Percentiles rank a stretch among this genome's conserved stretches.
Evolutionary conservation across 2,113 vertebrate species (phyloP).

Genomic region (Zonotrichia leucophrys): DNA sequence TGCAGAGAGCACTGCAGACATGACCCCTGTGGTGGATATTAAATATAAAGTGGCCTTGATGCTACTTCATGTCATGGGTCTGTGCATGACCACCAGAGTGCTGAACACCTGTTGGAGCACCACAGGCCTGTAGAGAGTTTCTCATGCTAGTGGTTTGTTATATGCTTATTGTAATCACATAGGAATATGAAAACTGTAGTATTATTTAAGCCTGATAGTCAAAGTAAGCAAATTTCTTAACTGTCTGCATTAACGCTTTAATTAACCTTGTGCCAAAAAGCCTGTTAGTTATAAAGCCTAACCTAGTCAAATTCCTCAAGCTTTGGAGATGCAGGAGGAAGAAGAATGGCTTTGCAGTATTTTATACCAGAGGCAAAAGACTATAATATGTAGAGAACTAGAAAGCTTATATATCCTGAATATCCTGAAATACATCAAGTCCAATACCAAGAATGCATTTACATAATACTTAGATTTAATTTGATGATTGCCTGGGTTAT

Average conservation of each 20-base stretch:
- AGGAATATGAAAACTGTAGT: not conserved
- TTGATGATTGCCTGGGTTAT: not conserved
- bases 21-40: not conserved
- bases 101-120: not conserved
- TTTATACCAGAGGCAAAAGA: not conserved
- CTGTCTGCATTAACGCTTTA: not conserved
- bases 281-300: not conserved
- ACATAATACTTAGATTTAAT: constrained; percentile 22
- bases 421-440: not conserved
- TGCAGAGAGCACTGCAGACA: not conserved
- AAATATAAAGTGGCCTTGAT: not conserved
- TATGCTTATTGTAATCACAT: not conserved
- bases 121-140: not conserved
- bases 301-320: not conserved
- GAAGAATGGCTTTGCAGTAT: not conserved
- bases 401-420: not conserved
- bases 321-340: not conserved
- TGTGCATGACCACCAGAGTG: not conserved
- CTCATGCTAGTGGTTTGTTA: not conserved
- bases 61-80: not conserved
- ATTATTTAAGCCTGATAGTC: not conserved
- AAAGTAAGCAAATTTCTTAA: not conserved
- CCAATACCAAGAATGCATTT: not conserved
- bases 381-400: not conserved
- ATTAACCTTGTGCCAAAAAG: not conserved